Conservation (phyloP, 1,140 invertebrate species). For the Drosophila mayri region DNA sequence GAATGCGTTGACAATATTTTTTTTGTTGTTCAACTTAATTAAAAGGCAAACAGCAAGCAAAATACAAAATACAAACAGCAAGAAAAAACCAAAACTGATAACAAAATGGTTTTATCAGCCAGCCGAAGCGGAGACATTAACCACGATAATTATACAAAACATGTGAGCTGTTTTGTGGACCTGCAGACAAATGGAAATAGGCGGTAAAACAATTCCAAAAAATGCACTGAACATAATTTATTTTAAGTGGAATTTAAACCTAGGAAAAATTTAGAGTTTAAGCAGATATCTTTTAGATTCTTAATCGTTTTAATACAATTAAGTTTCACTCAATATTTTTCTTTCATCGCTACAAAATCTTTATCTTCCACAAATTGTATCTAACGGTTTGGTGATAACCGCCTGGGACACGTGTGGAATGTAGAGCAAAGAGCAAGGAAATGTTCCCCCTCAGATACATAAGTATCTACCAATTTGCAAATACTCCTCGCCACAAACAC, state of each 20-base stretch:
- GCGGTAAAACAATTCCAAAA: slow-evolving; percentile 19
- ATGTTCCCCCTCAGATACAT: slow-evolving; percentile 5
- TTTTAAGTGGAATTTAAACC: neutral
- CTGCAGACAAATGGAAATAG: slow-evolving; percentile 43
- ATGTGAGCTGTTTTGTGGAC: slow-evolving; percentile 59
- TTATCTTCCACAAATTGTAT: slow-evolving; percentile 20
- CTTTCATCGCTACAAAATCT: neutral
- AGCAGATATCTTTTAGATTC: too few species aligned
- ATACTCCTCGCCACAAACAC: slow-evolving; percentile 15
- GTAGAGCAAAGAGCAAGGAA: slow-evolving; percentile 35
- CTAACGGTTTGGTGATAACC: slow-evolving; percentile 27
- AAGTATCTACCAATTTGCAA: slow-evolving; percentile 31
- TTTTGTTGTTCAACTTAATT: slow-evolving; percentile 78
- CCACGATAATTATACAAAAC: slow-evolving; percentile 82
- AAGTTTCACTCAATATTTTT: neutral
- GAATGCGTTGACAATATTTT: slow-evolving; percentile 59
- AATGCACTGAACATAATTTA: slow-evolving; percentile 28
- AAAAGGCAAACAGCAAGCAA: slow-evolving; percentile 75
- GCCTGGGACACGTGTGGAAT: slow-evolving; percentile 27
- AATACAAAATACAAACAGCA: slow-evolving; percentile 25
- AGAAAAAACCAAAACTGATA: slow-evolving; percentile 32
- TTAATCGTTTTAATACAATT: too few species aligned
- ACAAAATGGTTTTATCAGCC: slow-evolving; percentile 47
- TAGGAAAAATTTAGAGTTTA: too few species aligned
- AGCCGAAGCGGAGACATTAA: slow-evolving; percentile 69